Evolutionary conservation across 2,888 invertebrate species (phyloP).

Genomic region (Drosophila koepferae): DNA sequence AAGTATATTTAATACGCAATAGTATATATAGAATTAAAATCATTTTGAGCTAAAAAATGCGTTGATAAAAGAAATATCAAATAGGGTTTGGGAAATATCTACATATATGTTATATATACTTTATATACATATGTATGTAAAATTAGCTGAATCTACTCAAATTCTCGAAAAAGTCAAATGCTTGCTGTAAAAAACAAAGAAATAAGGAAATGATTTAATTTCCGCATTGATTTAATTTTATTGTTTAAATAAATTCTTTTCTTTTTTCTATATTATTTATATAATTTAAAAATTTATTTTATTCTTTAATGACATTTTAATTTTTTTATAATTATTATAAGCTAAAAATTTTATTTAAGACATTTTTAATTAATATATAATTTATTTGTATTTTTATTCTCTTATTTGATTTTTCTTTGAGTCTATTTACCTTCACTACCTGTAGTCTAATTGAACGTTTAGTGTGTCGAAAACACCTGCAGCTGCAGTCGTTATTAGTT

Average conservation of each 20-base stretch:
- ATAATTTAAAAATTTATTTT: no score
- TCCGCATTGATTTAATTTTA: background rate
- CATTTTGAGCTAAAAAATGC: background rate
- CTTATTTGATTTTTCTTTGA: background rate
- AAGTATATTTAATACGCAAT: background rate
- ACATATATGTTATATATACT: background rate
- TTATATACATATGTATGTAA: background rate
- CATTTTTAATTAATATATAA: background rate
- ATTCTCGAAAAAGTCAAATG: no score
- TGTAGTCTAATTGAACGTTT: background rate
- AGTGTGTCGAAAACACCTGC: constrained; percentile 24
- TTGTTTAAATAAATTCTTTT: background rate
- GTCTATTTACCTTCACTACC: background rate
- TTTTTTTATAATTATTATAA: no score
- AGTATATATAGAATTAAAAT: background rate
- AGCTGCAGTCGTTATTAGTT: constrained; percentile 12
- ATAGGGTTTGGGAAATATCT: background rate
- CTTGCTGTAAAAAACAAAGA: no score
- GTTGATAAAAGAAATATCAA: background rate
- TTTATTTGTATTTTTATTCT: background rate
- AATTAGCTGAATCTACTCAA: no score
- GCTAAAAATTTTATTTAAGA: background rate
- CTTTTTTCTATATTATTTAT: no score
- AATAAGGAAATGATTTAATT: background rate
- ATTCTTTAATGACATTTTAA: no score